phyloP scores from a whole-genome alignment of 2,797 vertebrate species.

The Lacerta bilineata region DNA sequence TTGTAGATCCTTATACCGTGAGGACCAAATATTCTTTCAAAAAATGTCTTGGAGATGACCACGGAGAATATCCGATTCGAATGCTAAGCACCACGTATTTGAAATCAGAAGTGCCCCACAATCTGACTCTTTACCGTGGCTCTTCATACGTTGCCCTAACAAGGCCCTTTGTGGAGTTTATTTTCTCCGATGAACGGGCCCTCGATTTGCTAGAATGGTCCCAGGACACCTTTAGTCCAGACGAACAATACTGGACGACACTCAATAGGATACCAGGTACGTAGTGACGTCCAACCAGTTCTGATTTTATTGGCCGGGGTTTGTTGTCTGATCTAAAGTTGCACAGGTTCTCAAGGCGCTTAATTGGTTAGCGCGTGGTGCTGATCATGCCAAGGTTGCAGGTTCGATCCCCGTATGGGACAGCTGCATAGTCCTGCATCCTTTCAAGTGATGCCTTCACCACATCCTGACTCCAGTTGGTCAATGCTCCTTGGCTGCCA shows the following conservation, averaged over 20 bases:
- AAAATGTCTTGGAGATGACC: conserved; percentile 25
- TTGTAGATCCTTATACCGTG: background rate
- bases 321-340: background rate
- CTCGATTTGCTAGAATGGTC: conserved; percentile 75
- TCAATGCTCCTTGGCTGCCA: too few species aligned
- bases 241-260: conserved; percentile 80
- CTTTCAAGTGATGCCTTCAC: too few species aligned
- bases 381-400: too few species aligned
- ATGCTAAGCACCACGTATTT: conserved; percentile 50
- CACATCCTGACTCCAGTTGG: too few species aligned
- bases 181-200: conserved; percentile 68
- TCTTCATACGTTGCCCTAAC: conserved; percentile 77
- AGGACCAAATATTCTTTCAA: conserved; percentile 67
- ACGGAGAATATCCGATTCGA: background rate
- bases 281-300: background rate
- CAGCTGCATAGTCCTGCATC: too few species aligned
- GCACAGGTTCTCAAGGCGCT: too few species aligned
- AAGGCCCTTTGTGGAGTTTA: conserved; percentile 71
- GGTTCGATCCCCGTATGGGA: too few species aligned
- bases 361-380: too few species aligned
- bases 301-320: background rate
- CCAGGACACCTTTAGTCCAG: conserved; percentile 77
- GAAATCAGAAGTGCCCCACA: conserved; percentile 73
- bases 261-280: conserved; percentile 78
- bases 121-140: conserved; percentile 76